Evolutionary conservation across 2,797 vertebrate genomes (phyloP), one percentile per base, ranked within the genome.

Genomic region (Delichon dasypus): DNA sequence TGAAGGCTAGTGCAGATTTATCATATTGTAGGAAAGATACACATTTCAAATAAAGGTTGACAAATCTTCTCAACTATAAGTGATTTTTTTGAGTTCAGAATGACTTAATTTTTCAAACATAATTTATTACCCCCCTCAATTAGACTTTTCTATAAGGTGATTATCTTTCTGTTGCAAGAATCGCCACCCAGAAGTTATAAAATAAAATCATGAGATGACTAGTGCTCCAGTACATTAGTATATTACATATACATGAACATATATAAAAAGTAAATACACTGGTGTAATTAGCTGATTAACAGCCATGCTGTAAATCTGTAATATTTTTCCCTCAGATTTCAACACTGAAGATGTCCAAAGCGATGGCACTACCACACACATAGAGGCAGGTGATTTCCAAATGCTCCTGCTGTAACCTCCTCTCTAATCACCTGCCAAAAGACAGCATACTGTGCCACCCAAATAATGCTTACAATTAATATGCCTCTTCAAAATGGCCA

Each of bases 71-170:
- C n/a, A 71, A 66, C 29, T 62, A 4, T 17, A 76, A 61, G 5
- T 47, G 30, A 16, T 64, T 40, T 25, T 45, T 54, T 54, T 55
- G 7, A 79, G 10, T 61, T 86, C 70, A 64, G 38, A 76, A 70
- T 26, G 0, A 79, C 42, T 82, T 70, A 42, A 51, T 62, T 75
- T 77, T 30, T 62, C 38, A 58, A 50, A 73, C 5, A 7, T 19
- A 62, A 83, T 27, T 83, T 4, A 66, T 22, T 66, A 40, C 0
- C 2, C 2, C 1, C 1, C 7, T 53, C 25, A 23, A 19, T 13
- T 17, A 29, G 11, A 19, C 22, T 88, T 73, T 82, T 62, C 44
- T 55, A 7, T 19, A 60, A 66, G n/a, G 29, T 30, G 36, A 26
- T 48, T 66, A 36, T 47, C 14, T 76, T 87, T 79, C 34, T 66